Evolutionary conservation across 2,113 vertebrate species (phyloP).

Genomic region (Chloroceryle aenea): DNA sequence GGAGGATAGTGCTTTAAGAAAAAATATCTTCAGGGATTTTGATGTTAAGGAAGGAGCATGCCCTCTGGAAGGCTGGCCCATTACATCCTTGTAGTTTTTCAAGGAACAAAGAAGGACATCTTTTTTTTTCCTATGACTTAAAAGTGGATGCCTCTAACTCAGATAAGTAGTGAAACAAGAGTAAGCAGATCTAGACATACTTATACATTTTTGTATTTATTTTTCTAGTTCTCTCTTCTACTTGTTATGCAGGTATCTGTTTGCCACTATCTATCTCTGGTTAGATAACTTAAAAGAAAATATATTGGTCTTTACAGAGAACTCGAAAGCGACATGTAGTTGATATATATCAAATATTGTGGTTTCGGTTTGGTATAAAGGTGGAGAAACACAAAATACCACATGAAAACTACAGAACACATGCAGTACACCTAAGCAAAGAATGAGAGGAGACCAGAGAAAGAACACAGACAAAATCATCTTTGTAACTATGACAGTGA

Average conservation of each 20-base stretch:
- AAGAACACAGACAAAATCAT: neutral
- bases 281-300: neutral
- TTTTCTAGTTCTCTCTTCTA: neutral
- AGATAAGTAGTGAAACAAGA: neutral
- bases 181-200: neutral
- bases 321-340: neutral
- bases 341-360: neutral
- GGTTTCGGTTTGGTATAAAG: neutral
- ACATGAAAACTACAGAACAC: neutral
- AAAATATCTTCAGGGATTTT: no score
- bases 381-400: neutral
- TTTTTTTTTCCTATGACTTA: neutral
- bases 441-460: neutral
- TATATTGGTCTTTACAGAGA: neutral
- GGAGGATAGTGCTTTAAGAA: no score
- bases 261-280: neutral
- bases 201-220: neutral
- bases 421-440: neutral
- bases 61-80: neutral
- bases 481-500: neutral
- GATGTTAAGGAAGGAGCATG: no score
- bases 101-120: neutral
- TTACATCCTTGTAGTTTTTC: neutral
- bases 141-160: neutral
- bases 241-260: neutral